Evolutionary conservation across 2,888 invertebrate species (phyloP).

Genomic region (Sclerodermus sp.): DNA sequence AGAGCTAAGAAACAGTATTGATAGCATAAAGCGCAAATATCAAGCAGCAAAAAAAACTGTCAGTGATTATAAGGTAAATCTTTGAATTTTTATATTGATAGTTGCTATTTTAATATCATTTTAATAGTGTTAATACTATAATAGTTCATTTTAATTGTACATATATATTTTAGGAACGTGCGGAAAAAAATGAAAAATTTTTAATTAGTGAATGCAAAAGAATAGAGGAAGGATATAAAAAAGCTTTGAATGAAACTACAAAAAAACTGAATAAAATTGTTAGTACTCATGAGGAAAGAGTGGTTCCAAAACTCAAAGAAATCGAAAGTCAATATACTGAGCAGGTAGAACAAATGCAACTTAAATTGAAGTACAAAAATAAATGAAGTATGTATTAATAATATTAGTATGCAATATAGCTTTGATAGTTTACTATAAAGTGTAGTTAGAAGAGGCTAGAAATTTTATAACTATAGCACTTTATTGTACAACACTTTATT

Average conservation of each 20-base stretch:
- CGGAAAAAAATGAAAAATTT: constrained; percentile 67
- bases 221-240: constrained; percentile 66
- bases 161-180: constrained; percentile 61
- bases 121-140: constrained; percentile 3
- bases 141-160: constrained; percentile 6
- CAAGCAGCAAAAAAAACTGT: constrained; percentile 67
- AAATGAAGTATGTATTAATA: constrained; percentile 49
- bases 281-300: constrained; percentile 59
- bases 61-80: constrained; percentile 66
- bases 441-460: constrained; percentile 55
- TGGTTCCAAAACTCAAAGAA: constrained; percentile 41
- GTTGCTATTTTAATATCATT: constrained; percentile 4
- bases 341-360: constrained; percentile 47
- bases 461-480: constrained; percentile 50
- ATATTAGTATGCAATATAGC: constrained; percentile 49
- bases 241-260: constrained; percentile 62
- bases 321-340: constrained; percentile 41
- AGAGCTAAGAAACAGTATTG: constrained; percentile 45
- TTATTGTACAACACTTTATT: constrained; percentile 48
- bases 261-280: constrained; percentile 60
- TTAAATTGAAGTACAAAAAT: constrained; percentile 52
- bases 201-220: constrained; percentile 66
- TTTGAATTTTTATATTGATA: constrained; percentile 8
- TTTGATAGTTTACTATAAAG: constrained; percentile 42
- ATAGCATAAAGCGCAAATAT: constrained; percentile 62